These are phyloP conservation scores for Psittacus erithacus DNA, from an alignment of 2,113 vertebrate genomes.

Conservation along the genomic window DNA sequence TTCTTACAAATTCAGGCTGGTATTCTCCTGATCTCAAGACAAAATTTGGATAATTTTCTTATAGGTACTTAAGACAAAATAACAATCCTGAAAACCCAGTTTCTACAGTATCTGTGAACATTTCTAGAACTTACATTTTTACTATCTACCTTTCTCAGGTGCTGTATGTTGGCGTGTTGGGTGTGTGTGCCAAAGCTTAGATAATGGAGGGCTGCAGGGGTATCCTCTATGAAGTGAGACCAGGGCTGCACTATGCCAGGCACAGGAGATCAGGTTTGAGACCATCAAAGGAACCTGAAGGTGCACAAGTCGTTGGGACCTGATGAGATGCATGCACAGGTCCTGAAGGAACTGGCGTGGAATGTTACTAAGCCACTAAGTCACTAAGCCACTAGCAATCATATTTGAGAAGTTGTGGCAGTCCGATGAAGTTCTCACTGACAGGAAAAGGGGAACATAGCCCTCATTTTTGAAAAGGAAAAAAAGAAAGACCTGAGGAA, in stretches of 20 bases:
- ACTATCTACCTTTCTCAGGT: background rate
- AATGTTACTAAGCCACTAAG: background rate
- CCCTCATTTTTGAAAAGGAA: background rate
- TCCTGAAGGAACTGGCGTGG: background rate
- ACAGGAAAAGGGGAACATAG: background rate
- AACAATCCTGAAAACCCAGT: background rate
- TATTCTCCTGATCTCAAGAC: background rate
- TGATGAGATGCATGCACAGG: background rate
- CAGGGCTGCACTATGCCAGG: accelerated
- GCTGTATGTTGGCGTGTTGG: accelerated
- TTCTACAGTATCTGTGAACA: background rate
- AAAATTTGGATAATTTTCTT: background rate
- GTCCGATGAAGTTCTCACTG: background rate
- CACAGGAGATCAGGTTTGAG: background rate
- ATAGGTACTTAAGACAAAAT: background rate
- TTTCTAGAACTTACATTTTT: background rate
- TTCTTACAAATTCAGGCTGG: background rate
- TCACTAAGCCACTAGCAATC: background rate
- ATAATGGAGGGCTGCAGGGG: background rate
- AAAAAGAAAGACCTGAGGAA: background rate
- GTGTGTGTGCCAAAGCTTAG: background rate
- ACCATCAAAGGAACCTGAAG: background rate
- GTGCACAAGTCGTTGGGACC: background rate
- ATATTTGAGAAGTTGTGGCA: background rate
- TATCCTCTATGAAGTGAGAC: background rate